Evolutionary conservation across 30 jellyfish, hydroid and myxozoan genomes (phyloP), one percentile per base, ranked within the genome.

Genomic region (Turritopsis dohrnii): DNA sequence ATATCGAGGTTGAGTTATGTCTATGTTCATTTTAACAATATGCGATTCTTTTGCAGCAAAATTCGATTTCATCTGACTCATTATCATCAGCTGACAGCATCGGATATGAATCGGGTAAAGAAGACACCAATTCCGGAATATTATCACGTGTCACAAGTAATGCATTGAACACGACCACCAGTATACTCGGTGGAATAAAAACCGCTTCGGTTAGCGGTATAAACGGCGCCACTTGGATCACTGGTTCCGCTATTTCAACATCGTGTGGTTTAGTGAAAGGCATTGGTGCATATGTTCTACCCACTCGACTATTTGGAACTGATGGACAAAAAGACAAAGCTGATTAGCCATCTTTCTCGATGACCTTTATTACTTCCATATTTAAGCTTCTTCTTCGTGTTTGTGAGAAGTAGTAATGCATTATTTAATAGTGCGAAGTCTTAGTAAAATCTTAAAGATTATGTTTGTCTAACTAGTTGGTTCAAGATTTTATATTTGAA

Each of bases 241-340:
- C 87, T 53, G 87, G 87, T 1, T 81, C 87, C 22, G 87, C 87
- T 53, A 22, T 80, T 8, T 16, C 83, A 52, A 80, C 79, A 0
- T 80, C 87, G 19, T 65, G 54, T 26, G 87, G 79, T 31, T 81
- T 80, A 17, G 87, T 65, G 0, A 80, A 80, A n/a, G 28, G 53
- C 17, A 52, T 80, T 25, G 87, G 87, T 52, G 17, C 83, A 19
- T 80, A 30, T 21, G 87, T 71, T 80, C n/a, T 80, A 52, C 87
- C 87, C 18, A 29, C 83, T 53, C 20, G 83, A 8, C 28, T 76
- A 18, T 53, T 65, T 80, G 23, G 29, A 52, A 21, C 83, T 26
- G 87, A 23, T 7, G 77, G 77, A 69, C 60, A 53, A 21, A 80
- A 80, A 80, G 87, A 80, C 84, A 80, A 80, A 80, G 41, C 83